Percentiles rank a stretch among this genome's conserved stretches.
phyloP scores from a whole-genome alignment of 2,113 vertebrate genomes.

The Telmatochromis brachygnathus region DNA sequence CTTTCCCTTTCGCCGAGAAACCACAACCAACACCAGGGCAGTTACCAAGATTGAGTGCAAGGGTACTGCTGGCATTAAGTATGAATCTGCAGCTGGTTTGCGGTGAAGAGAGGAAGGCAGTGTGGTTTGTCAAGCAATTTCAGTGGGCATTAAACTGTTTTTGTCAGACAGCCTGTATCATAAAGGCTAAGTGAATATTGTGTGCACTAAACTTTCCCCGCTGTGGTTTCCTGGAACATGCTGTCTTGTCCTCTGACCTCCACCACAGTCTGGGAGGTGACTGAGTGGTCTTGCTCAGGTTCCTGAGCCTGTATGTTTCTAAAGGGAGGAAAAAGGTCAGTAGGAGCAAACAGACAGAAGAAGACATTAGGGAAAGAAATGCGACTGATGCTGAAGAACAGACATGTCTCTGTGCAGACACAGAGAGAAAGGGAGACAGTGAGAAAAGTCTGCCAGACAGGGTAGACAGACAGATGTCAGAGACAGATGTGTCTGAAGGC shows the following conservation, averaged over 20 bases:
- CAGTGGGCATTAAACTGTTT: background rate
- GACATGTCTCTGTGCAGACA: conserved; percentile 17
- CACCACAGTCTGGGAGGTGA: background rate
- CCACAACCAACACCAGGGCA: background rate
- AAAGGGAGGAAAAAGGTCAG: background rate
- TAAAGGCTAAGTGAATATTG: background rate
- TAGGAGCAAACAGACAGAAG: background rate
- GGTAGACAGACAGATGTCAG: conserved; percentile 18
- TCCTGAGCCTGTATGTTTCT: background rate
- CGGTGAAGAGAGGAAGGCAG: conserved; percentile 4
- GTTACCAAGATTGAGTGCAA: background rate
- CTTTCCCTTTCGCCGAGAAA: conserved; percentile 15
- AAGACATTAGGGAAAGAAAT: background rate
- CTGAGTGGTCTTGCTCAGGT: background rate
- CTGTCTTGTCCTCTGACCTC: background rate
- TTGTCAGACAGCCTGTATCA: background rate
- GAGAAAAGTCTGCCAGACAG: conserved; percentile 5
- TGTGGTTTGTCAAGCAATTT: conserved; percentile 16
- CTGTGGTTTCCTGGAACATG: background rate
- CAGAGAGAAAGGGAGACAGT: conserved; percentile 2
- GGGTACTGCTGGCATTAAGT: background rate
- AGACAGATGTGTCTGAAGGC: background rate
- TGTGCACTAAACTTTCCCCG: background rate
- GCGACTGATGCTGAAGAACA: conserved; percentile 11
- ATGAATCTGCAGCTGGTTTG: conserved; percentile 1